Conservation (phyloP, 2,888 invertebrate genomes). For the Argynnis bischoffii region DNA sequence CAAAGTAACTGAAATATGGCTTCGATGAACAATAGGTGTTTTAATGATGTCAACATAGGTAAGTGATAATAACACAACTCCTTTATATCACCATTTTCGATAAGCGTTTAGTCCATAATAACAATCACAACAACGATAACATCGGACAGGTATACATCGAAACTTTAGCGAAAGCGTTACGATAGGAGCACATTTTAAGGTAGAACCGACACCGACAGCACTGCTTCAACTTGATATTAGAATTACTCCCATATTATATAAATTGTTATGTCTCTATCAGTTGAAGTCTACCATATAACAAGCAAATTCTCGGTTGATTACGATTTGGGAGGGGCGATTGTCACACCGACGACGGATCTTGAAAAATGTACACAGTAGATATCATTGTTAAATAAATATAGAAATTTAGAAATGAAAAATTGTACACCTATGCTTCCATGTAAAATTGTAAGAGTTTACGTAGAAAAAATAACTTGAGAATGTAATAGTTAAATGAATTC, state of each 20-base stretch:
- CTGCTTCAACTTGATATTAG: conserved; percentile 43
- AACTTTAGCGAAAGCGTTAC: conserved; percentile 68
- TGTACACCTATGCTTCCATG: conserved; percentile 68
- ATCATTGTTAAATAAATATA: conserved; percentile 10
- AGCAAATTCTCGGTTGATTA: conserved; percentile 58
- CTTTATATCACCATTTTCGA: conserved; percentile 68
- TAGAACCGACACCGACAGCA: conserved; percentile 39
- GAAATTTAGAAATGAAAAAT: conserved; percentile 16
- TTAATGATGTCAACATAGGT: conserved; percentile 49
- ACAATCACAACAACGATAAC: conserved; percentile 68
- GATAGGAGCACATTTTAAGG: conserved; percentile 56
- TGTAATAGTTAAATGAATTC: conserved; percentile 51
- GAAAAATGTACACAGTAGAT: conserved; percentile 15
- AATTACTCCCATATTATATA: conserved; percentile 4
- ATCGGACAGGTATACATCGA: conserved; percentile 52
- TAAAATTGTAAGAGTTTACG: conserved; percentile 68
- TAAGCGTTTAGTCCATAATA: conserved; percentile 54
- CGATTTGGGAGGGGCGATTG: conserved; percentile 76
- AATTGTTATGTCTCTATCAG: conserved; percentile 41
- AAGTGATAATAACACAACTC: conserved; percentile 42
- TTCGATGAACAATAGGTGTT: conserved; percentile 47
- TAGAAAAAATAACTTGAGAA: conserved; percentile 57
- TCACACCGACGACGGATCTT: conserved; percentile 65
- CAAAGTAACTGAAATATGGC: conserved; percentile 54
- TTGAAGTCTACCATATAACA: conserved; percentile 58